Evolutionary conservation across 2,113 vertebrate genomes (phyloP).

Genomic region (Strigops habroptila): DNA sequence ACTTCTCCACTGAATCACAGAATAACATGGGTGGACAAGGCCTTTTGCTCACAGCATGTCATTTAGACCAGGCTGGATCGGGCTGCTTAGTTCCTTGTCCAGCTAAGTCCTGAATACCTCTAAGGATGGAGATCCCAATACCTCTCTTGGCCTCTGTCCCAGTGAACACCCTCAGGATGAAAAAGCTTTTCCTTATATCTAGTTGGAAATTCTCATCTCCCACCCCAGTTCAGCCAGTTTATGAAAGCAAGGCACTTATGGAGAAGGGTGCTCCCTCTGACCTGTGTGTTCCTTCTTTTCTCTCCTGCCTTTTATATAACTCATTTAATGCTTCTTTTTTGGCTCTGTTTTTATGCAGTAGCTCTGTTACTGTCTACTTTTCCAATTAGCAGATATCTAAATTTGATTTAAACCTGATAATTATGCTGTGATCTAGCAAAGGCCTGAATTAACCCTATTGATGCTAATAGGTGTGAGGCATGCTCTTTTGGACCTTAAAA

Average conservation of each 20-base stretch:
- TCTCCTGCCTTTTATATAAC: background rate
- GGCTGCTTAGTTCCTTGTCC: background rate
- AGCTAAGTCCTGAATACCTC: background rate
- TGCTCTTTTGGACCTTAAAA: background rate
- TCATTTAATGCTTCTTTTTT: background rate
- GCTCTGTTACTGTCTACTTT: background rate
- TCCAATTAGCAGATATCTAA: background rate
- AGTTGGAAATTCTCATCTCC: background rate
- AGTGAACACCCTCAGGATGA: background rate
- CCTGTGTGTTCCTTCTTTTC: background rate
- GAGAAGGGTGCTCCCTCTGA: background rate
- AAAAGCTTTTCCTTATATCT: background rate
- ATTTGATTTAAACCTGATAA: conserved; percentile 35
- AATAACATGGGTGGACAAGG: background rate
- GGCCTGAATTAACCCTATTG: background rate
- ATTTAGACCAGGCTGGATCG: background rate
- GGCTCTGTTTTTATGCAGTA: background rate
- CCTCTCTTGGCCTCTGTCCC: background rate
- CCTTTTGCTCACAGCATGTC: background rate
- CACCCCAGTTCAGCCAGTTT: background rate
- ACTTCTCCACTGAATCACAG: background rate
- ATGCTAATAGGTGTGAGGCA: background rate
- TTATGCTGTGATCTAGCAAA: background rate
- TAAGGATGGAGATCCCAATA: background rate
- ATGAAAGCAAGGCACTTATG: background rate